Conservation (phyloP, 2,113 vertebrate genomes). For the Nannospalax galili region DNA sequence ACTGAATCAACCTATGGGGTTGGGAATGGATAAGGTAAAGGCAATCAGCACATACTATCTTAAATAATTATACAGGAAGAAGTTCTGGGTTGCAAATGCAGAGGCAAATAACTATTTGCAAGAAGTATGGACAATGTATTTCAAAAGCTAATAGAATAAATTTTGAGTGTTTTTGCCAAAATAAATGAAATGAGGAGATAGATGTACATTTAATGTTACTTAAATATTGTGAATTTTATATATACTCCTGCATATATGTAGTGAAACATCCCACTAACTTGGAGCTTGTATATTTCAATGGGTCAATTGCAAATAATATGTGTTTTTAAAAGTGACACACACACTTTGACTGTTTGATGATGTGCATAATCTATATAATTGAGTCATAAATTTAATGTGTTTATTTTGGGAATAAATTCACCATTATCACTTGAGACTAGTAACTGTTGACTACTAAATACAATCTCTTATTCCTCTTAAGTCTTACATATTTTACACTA, state of each 20-base stretch:
- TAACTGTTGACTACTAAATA: neutral
- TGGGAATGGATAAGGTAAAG: fast-evolving
- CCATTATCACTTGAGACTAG: neutral
- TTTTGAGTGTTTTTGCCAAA: neutral
- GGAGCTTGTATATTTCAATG: neutral
- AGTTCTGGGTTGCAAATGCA: neutral
- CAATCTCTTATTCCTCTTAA: neutral
- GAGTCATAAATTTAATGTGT: too few species aligned
- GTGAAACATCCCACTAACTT: neutral
- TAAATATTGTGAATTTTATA: neutral
- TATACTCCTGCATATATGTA: neutral
- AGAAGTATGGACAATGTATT: neutral
- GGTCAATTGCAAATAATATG: neutral
- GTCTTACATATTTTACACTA: neutral
- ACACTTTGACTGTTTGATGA: neutral
- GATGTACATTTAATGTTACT: neutral
- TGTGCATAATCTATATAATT: neutral
- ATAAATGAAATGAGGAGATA: neutral
- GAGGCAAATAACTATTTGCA: fast-evolving
- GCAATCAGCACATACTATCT: neutral
- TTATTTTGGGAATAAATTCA: neutral
- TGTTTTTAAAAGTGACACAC: neutral
- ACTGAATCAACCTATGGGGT: neutral
- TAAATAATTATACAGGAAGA: neutral
- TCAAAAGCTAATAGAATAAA: too few species aligned